Conservation (phyloP, 2,113 vertebrate genomes). For the Nematolebias whitei region DNA sequence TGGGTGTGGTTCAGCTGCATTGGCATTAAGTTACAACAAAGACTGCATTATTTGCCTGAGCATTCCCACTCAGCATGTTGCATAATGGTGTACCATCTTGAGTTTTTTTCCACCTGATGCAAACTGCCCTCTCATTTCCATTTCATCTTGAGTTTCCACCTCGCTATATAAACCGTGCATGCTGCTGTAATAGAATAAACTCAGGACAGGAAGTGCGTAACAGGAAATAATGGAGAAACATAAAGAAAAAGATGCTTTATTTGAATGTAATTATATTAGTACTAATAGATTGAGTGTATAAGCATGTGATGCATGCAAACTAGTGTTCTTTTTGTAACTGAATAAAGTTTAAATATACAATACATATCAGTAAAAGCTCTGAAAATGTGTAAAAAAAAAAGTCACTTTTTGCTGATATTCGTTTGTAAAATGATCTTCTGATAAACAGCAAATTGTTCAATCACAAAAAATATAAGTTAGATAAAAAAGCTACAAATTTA, state of each 20-base stretch:
- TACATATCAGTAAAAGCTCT: no score
- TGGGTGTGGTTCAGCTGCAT: constrained; percentile 11
- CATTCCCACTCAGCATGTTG: constrained; percentile 46
- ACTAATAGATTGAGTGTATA: background rate
- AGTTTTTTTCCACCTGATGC: constrained; percentile 50
- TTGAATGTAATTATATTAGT: background rate
- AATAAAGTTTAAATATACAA: no score
- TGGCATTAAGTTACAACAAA: constrained; percentile 40
- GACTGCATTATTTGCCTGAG: constrained; percentile 58
- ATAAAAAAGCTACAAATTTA: no score
- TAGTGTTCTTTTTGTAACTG: background rate
- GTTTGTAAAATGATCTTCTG: no score
- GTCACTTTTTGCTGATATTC: no score
- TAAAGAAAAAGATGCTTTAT: background rate
- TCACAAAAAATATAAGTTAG: no score
- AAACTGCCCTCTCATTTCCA: constrained; percentile 67
- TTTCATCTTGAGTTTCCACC: constrained; percentile 34
- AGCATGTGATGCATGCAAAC: background rate
- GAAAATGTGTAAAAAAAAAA: no score
- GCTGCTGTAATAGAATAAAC: constrained; percentile 6
- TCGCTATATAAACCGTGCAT: constrained; percentile 41
- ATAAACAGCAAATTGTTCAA: no score
- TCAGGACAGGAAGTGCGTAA: background rate
- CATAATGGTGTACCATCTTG: constrained; percentile 38
- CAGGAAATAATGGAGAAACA: background rate